phyloP scores from a whole-genome alignment of 2,797 vertebrate species.

The Helostoma temminkii region DNA sequence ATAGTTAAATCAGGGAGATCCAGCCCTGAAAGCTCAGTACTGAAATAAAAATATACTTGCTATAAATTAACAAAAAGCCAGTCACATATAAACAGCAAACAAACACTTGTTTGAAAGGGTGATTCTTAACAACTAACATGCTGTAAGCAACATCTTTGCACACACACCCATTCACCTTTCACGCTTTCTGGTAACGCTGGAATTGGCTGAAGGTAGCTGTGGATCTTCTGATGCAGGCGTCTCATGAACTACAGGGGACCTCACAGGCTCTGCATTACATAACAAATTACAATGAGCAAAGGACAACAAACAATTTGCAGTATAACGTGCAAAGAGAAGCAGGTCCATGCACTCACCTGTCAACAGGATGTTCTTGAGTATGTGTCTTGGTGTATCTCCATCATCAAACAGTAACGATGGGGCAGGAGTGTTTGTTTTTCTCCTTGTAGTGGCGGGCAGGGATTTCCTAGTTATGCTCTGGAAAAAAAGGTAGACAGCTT shows the following conservation, averaged over 20 bases:
- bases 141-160: neutral
- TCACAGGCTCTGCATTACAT: constrained; percentile 74
- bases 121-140: neutral
- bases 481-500: neutral
- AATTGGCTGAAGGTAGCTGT: constrained; percentile 36
- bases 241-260: constrained; percentile 76
- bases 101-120: neutral
- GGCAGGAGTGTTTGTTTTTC: constrained; percentile 7
- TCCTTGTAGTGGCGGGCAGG: constrained; percentile 30
- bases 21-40: constrained; percentile 75
- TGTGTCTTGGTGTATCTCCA: constrained; percentile 72
- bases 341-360: constrained; percentile 58
- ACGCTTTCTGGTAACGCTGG: constrained; percentile 42
- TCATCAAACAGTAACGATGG: constrained; percentile 50
- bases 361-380: constrained; percentile 76
- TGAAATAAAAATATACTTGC: constrained; percentile 39
- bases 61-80: neutral
- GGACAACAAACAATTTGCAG: neutral
- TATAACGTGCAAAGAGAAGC: neutral
- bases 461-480: constrained; percentile 72
- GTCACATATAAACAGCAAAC: neutral
- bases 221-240: constrained; percentile 29
- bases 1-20: constrained; percentile 81
- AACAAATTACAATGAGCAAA: neutral
- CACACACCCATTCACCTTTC: constrained; percentile 59